Evolutionary conservation across 1,140 invertebrate species (phyloP).

Genomic region (Drosophila albomicans): DNA sequence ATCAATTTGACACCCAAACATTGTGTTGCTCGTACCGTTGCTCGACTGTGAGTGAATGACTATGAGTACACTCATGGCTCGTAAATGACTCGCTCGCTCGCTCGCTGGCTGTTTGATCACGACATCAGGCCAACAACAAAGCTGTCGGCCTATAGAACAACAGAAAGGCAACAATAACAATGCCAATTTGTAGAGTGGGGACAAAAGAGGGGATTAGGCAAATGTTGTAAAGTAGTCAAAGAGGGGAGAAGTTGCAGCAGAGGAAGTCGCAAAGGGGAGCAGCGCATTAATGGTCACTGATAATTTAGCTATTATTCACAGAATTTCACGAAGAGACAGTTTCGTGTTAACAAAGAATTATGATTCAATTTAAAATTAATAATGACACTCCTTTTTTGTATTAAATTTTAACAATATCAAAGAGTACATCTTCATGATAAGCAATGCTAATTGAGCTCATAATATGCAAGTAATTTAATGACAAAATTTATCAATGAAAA

Average conservation of each 20-base stretch:
- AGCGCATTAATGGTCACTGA: slow-evolving; percentile 15
- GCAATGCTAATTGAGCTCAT: too few relatives aligned
- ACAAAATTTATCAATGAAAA: too few relatives aligned
- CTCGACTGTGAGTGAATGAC: slow-evolving; percentile 24
- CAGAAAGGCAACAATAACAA: slow-evolving; percentile 24
- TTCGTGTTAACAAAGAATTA: neutral
- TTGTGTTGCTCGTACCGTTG: slow-evolving; percentile 47
- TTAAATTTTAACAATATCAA: neutral
- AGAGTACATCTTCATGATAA: too few relatives aligned
- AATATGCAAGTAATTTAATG: too few relatives aligned
- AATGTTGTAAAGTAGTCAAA: neutral
- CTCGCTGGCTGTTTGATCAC: slow-evolving; percentile 56
- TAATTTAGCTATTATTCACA: slow-evolving; percentile 70
- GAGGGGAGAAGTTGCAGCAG: neutral
- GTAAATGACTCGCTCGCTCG: slow-evolving; percentile 10
- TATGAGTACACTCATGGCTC: slow-evolving; percentile 10
- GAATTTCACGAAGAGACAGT: too few relatives aligned
- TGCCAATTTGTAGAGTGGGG: slow-evolving; percentile 18
- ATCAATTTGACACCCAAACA: slow-evolving; percentile 82
- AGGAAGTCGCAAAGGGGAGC: neutral
- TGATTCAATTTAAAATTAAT: too few relatives aligned
- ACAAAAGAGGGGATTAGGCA: neutral
- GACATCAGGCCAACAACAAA: slow-evolving; percentile 60
- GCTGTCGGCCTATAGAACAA: neutral
- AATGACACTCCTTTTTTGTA: neutral